Evolutionary conservation across 2,797 vertebrate species (phyloP).

Genomic region (Betta splendens): DNA sequence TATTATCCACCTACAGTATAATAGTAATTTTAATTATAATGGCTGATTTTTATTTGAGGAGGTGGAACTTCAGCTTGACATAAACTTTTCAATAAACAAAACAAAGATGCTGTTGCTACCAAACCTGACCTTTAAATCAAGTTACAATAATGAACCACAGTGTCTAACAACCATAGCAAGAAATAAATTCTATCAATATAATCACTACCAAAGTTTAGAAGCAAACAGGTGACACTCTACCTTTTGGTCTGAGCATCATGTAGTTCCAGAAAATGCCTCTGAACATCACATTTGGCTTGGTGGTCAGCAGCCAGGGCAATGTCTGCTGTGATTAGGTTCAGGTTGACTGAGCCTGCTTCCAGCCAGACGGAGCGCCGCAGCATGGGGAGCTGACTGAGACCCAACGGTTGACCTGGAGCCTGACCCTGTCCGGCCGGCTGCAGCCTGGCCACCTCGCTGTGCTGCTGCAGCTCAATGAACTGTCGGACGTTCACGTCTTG

Average conservation of each 20-base stretch:
- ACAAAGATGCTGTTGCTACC: background rate
- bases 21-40: no score
- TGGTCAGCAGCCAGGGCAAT: slow-evolving; percentile 95
- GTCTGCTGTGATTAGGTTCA: slow-evolving; percentile 95
- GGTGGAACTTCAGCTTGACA: no score
- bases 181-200: no score
- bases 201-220: background rate
- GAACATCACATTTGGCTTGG: slow-evolving; percentile 92
- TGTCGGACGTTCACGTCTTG: slow-evolving; percentile 93
- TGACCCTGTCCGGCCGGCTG: slow-evolving; percentile 70
- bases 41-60: no score
- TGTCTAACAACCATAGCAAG: background rate
- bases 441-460: slow-evolving; percentile 66
- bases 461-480: slow-evolving; percentile 90
- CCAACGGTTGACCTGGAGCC: slow-evolving; percentile 64
- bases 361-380: slow-evolving; percentile 93
- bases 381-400: slow-evolving; percentile 85
- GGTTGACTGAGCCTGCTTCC: slow-evolving; percentile 92
- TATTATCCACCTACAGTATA: no score
- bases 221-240: slow-evolving; percentile 66
- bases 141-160: background rate
- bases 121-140: background rate
- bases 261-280: slow-evolving; percentile 92
- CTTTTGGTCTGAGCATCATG: slow-evolving; percentile 93
- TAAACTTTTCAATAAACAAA: no score